A percentile compares a stretch with the other conserved stretches of the same genome.
These are phyloP conservation scores for Scophthalmus maximus DNA, from an alignment of 2,113 vertebrate genomes.

Conservation along the genomic window DNA sequence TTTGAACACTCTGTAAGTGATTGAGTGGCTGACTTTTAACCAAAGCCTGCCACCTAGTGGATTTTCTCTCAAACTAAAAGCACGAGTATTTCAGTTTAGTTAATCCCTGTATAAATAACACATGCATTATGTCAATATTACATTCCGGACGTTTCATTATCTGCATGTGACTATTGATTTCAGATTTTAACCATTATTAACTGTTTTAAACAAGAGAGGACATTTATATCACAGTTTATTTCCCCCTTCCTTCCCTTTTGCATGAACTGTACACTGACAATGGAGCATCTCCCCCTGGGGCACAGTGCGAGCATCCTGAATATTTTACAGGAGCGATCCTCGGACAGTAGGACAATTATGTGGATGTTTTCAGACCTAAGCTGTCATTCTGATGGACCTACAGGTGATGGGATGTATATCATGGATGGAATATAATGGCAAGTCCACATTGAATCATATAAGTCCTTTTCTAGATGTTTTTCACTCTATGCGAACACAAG, in stretches of 20 bases:
- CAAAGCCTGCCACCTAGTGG: constrained; percentile 71
- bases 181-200: neutral
- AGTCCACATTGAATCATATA: neutral
- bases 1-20: neutral
- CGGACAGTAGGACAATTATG: too few species aligned
- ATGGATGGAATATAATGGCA: neutral
- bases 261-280: neutral
- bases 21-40: neutral
- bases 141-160: too few species aligned
- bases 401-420: neutral
- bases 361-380: too few species aligned
- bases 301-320: too few species aligned
- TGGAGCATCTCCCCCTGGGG: too few species aligned
- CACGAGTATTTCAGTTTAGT: neutral
- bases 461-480: neutral
- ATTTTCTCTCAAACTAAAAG: neutral
- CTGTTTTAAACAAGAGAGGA: neutral
- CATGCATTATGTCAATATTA: neutral
- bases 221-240: neutral
- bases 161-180: neutral
- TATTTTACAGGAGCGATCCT: too few species aligned
- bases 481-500: neutral
- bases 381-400: neutral
- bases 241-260: neutral
- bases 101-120: neutral